Evolutionary conservation across 2,797 vertebrate species (phyloP), one percentile per base, ranked within the genome.

Genomic region (Micropoecilia bifurca): DNA sequence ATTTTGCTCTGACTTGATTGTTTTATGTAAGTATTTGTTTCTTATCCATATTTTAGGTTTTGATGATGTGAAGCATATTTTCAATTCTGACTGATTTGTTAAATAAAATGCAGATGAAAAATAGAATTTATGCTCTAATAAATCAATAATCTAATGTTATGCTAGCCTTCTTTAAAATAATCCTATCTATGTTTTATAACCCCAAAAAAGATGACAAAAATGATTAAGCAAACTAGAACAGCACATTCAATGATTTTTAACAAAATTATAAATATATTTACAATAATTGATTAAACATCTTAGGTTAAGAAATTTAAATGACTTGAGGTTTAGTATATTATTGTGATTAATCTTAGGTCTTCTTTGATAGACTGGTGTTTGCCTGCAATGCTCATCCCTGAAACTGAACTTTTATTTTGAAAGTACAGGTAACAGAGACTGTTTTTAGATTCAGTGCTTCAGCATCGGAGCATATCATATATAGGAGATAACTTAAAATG

Each of bases 301-400:
- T 25, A 8, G 9, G 22, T 25, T 55, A 30, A 59, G 4, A 59
- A 59, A 13, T 59, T 59, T 13, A 59, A 59, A 59, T 59, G n/a
- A 4, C n/a, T 59, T 59, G n/a, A 59, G 12, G 25, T 13, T 59
- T 28, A 14, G 28, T 28, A n/a, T n/a, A 18, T 18, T 33, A 61
- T 33, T 61, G 28, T 18, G 1, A 61, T 18, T 33, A 18, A 61
- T 61, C 59, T 61, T 8, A 83, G 66, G 61, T 82, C 83, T 84
- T 69, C 88, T 85, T 61, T 77, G 53, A 77, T 25, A 75, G 59
- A 74, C 36, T 59, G 13, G 69, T 74, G 80, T 71, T 43, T 13
- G 57, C 79, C 50, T 75, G 80, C 80, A n/a, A 48, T 46, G 20
- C 89, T 77, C 87, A 28, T 87, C 82, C 83, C 30, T 4, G 1